Conservation (phyloP, 2,113 vertebrate species). For the Isurus oxyrinchus region DNA sequence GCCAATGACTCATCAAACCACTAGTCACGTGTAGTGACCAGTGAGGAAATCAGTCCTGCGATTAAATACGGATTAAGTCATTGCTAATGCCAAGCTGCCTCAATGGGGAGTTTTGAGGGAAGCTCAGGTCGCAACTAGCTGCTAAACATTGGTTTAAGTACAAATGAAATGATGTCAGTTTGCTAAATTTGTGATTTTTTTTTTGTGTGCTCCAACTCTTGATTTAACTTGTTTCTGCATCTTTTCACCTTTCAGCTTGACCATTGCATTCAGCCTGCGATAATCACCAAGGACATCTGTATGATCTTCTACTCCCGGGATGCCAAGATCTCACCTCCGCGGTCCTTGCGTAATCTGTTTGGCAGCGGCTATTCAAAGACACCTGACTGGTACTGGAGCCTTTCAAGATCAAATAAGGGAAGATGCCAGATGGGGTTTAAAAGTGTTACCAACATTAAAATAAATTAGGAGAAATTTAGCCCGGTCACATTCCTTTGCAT, state of each 20-base stretch:
- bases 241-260: constrained; percentile 68
- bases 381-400: constrained; percentile 75
- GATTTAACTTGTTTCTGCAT: constrained; percentile 3
- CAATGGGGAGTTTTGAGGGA: neutral
- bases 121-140: neutral
- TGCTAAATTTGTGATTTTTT: neutral
- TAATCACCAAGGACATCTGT: constrained; percentile 95
- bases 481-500: neutral
- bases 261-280: constrained; percentile 95
- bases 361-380: constrained; percentile 88
- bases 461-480: neutral
- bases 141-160: neutral
- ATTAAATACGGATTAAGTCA: neutral
- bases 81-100: neutral
- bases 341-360: constrained; percentile 90
- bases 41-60: neutral
- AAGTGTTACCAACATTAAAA: too few species aligned
- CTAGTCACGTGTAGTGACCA: neutral
- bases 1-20: neutral
- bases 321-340: constrained; percentile 86
- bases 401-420: fast-evolving
- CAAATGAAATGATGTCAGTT: neutral
- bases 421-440: neutral
- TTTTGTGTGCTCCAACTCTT: neutral
- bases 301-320: constrained; percentile 97